Base-by-base conservation (phyloP, 2,797 vertebrate genomes). In the Anisognathus igniventris region DNA sequence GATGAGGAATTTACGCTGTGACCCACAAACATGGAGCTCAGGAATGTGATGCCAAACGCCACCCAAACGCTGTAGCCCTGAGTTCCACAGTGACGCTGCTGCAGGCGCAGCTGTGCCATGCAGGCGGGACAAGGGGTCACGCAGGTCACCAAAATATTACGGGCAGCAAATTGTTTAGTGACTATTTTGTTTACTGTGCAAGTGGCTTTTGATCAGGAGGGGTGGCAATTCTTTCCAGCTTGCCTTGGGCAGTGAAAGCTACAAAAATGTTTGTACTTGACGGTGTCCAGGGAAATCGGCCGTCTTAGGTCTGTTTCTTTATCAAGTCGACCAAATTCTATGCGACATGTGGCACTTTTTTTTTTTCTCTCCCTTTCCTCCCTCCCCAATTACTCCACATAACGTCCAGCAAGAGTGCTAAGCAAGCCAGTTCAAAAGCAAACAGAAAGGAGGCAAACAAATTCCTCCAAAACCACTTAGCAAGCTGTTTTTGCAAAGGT, bases 141-240 rank as follows among this genome's bases (percentile, higher is more conserved):
- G 0, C 48, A 35, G 76, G 83, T 42, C 93, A 92, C 23, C 88
- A 86, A 95, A 93, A 87, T 61, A 95, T 73, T 90, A 94, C 58
- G 53, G 90, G 47, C 67, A 91, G 76, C 93, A 91, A 92, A 95
- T 84, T 90, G 92, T 95, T 93, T 75, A 86, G 86, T 21, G 66
- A 45, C 77, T 67, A 6, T 84, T 95, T 87, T 83, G 85, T 84
- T 92, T 94, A 72, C 73, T 40, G 79, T 20, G 61, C 70, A 50
- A 93, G 70, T 66, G 82, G 73, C 85, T 91, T 92, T 85, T 88
- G 70, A 85, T 58, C 56, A 75, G 35, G 27, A 88, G 37, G 37
- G 18, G 61, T 2, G 7, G 50, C 40, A 87, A 77, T 83, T 88
- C 79, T 80, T 91, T 40, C 77, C 80, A 57, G 74, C 53, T 62